Evolutionary conservation across 2,797 vertebrate genomes (phyloP), one percentile per base, ranked within the genome.

Genomic region (Morelia viridis): DNA sequence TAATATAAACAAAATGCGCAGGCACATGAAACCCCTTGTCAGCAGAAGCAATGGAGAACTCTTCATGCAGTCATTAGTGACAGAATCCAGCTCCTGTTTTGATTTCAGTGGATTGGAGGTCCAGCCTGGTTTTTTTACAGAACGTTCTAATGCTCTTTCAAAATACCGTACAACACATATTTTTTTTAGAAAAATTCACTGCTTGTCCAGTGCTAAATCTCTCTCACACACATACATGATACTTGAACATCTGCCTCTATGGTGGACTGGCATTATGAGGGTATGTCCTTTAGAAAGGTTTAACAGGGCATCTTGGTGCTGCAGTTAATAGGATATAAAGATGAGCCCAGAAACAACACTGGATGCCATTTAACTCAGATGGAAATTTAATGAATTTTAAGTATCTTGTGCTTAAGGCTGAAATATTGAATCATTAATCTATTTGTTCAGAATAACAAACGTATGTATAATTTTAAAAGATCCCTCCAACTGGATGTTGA

Each of bases 311-410:
- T 31, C 62, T 68, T 35, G 65, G n/a, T 17, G 13, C 65, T 35
- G 5, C 65, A 35, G n/a, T 68, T 68, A 68, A 68, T 68, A 68
- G 65, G n/a, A 68, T 2, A 13, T 31, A 68, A 68, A 5, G 5
- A 68, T 68, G 31, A 68, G 31, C n/a, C n/a, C 31, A n/a, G n/a
- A 91, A 46, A 1, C 89, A 58, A 83, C n/a, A 83, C 46, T n/a
- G 8, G 28, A 2, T 93, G 91, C 92, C 89, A 88, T 89, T 90
- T n/a, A 90, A 92, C 80, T 11, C 87, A 19, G 1, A 28, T 24
- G 61, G 8, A 65, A 62, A 28, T 62, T 60, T 60, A 35, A 64
- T 13, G 56, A 60, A 65, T 53, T 71, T 0, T 91, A 92, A 65
- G 19, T 41, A 71, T 24, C 60, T 46, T 93, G 2, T 35, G 87